Percentiles rank a stretch among this genome's conserved stretches.
Evolutionary conservation across 64 coral and sea anemone species (phyloP).

Genomic region (Stichodactyla helianthus): DNA sequence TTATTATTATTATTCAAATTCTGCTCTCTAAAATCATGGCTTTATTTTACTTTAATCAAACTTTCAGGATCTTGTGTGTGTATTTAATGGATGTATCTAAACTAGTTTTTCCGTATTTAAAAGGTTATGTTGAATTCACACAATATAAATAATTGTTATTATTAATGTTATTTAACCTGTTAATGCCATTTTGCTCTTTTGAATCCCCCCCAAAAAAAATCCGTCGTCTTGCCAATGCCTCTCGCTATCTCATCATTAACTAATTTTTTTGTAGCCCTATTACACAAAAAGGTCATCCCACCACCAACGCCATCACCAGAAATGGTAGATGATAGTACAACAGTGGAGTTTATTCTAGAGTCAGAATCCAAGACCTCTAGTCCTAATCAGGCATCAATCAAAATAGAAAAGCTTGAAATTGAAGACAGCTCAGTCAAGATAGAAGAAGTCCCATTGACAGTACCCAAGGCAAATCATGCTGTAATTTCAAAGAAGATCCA

Average conservation of each 20-base stretch:
- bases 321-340: slow-evolving; percentile 24
- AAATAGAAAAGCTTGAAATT: slow-evolving; percentile 67
- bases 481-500: slow-evolving; percentile 2
- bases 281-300: slow-evolving; percentile 67
- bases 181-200: too few relatives aligned
- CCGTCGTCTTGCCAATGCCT: too few relatives aligned
- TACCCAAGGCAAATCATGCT: slow-evolving; percentile 69
- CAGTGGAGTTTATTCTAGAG: slow-evolving; percentile 61
- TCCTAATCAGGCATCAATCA: slow-evolving; percentile 33
- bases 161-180: too few relatives aligned
- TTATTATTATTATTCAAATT: too few relatives aligned
- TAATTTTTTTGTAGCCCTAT: slow-evolving; percentile 43
- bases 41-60: too few relatives aligned
- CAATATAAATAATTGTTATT: too few relatives aligned
- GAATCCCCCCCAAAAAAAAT: too few relatives aligned
- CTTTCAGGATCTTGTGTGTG: too few relatives aligned
- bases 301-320: slow-evolving; percentile 57
- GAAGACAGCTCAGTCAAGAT: slow-evolving; percentile 84
- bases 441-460: slow-evolving; percentile 82
- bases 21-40: too few relatives aligned
- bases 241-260: background rate
- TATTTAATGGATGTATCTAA: too few relatives aligned
- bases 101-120: too few relatives aligned
- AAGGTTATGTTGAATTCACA: too few relatives aligned
- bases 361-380: slow-evolving; percentile 28